Conservation (phyloP, 2,888 invertebrate genomes). For the Petrolisthes manimaculis region DNA sequence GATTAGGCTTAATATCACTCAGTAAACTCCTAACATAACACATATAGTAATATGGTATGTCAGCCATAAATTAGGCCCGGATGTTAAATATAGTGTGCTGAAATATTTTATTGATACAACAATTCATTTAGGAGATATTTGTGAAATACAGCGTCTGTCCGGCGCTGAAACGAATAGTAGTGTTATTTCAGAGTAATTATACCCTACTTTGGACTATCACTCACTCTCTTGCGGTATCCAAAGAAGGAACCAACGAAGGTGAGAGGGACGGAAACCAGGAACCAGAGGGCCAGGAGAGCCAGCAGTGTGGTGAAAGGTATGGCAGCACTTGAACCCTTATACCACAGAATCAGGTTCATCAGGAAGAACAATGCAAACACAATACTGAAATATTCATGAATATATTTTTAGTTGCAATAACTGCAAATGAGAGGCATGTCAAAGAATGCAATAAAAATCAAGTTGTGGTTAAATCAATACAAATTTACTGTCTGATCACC, state of each 20-base stretch:
- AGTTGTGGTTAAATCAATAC: too few species aligned
- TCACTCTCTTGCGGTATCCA: slow-evolving; percentile 94
- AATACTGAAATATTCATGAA: slow-evolving; percentile 76
- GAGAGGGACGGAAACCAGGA: slow-evolving; percentile 97
- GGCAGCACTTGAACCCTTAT: slow-evolving; percentile 94
- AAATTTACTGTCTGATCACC: too few species aligned
- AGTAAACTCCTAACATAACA: too few species aligned
- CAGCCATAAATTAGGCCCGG: too few species aligned
- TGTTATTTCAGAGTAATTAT: neutral
- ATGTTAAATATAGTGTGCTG: too few species aligned
- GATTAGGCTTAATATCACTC: too few species aligned
- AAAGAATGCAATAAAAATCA: neutral
- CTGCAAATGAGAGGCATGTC: neutral
- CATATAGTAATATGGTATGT: too few species aligned
- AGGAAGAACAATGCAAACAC: slow-evolving; percentile 97
- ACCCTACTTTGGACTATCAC: neutral
- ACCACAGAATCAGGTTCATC: slow-evolving; percentile 96
- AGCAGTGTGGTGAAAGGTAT: slow-evolving; percentile 96
- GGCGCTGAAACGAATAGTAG: too few species aligned
- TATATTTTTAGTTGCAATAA: slow-evolving; percentile 13
- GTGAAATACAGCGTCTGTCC: too few species aligned
- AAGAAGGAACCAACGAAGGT: slow-evolving; percentile 98
- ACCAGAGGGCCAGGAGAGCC: slow-evolving; percentile 95
- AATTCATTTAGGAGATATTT: too few species aligned
- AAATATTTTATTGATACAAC: too few species aligned